Base-by-base conservation (phyloP, 30 jellyfish, hydroid and myxozoan genomes). In the Hydra vulgaris region DNA sequence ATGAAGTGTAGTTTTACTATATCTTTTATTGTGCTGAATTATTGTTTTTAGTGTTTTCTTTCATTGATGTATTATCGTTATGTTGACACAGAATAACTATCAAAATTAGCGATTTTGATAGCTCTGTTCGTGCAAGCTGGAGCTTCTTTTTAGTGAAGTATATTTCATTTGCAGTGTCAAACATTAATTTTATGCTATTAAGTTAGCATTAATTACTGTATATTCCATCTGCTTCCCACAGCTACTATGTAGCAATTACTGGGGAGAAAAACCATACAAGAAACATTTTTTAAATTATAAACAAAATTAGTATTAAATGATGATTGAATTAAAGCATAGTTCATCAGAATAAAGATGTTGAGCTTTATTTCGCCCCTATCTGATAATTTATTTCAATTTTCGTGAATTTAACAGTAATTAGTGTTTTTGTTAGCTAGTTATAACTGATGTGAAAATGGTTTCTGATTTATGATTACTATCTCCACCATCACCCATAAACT, bases 251-350 rank as follows among this genome's bases (percentile, higher is more conserved):
- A 88, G 54, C 95, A 66, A 53, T 89, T 68, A 85, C 52, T 56
- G 87, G 80, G 95, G 88, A 89, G 97, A 81, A 80, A 89, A 89
- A 89, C 97, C 97, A 89, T 89, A 91, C 97, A 89, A 89, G 66
- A 76, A 74, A 89, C 92, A 89, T 25, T 71, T 53, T 40, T 24
- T 3, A 12, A 40, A 40, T 40, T 12, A 40, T 40, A 3, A 40
- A 12, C 61, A 40, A 3, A 40, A 3, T 40, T 12, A 40, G 61
- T 40, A 40, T 40, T 40, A 40, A 40, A 40, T 40, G 61, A 40
- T 40, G 61, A 40, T 40, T 40, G 61, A 40, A 40, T 40, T 40
- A 40, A 40, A 40, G 61, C 61, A 40, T 40, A 40, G 61, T 40
- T 40, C 61, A 40, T 40, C 61, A 40, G 61, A 40, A 40, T 40